Base-by-base conservation (phyloP, 2,797 vertebrate species). In the Enteromius viviparus region DNA sequence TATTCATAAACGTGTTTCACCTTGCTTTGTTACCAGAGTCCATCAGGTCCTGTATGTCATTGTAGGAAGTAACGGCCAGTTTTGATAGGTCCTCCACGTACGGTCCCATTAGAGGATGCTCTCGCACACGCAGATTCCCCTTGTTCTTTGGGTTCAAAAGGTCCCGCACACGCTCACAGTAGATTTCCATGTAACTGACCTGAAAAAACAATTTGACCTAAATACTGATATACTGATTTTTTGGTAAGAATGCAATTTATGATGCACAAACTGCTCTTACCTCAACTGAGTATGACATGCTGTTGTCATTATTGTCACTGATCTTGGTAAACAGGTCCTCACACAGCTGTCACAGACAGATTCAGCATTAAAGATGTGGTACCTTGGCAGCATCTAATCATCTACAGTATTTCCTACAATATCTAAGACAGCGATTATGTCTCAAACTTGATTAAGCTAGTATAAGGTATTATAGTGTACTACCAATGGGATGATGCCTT, bases 151-250 rank as follows among this genome's bases (percentile, higher is more conserved):
- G 96, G 86, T 97, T 97, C 85, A 97, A 92, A 75, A 97, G 94
- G 88, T 97, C 96, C 12, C 96, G 94, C 76, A 97, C 96, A 0
- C 96, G 94, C 71, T 97, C 96, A 0, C 96, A 97, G 88, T 97
- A 97, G 80, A 97, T 97, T 90, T 97, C 96, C 96, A 97, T 97
- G 89, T 97, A 97, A 89, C 96, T 97, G 85, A 97, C 96, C 96
- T 97, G 37, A 8, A 85, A 64, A 32, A 23, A 42, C 26, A 58
- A 42, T n/a, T 69, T 70, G 2, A 62, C 3, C 34, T 49, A 1
- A 49, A 45, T 45, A 45, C 42, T 76, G 1, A 32, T 40, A 14
- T 49, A 37, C 66, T 21, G 21, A 42, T 21, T 69, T 32, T 14
- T 12, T 12, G 8, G 10, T 34, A 78, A 55, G 2, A 65, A 55